Base-by-base conservation (phyloP, 2,888 invertebrate genomes). In the Eupeodes latifasciatus region DNA sequence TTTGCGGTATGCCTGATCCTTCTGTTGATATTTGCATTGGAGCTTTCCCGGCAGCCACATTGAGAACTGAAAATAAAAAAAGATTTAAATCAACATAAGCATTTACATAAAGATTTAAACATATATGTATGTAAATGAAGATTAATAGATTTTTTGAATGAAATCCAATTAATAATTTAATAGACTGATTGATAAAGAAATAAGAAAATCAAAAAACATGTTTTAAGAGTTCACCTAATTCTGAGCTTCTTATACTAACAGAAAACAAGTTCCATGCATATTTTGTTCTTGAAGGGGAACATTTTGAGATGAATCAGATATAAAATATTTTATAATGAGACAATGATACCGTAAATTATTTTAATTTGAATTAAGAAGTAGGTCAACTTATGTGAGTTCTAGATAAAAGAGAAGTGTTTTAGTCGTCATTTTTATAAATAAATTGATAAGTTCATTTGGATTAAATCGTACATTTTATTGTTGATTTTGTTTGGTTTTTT, bases 31-130 rank as follows among this genome's bases (percentile, higher is more conserved):
- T 96, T 93, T 98, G 98, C 98, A 98, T 98, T 1, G 98, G 98
- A 0, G 98, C 98, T 93, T 98, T 98, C 47, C 98, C 98, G 2
- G 98, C 98, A 0, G 98, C 98, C 82, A 98, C 98, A 94, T 98
- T 98, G 67, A 98, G 93, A 51, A 98, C 98, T 98, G 95, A 0
- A 94, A 95, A 81, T 86, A 91, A 91, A 91, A 90, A 16, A 40
- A 61, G 75, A 82, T 55, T 9, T 10, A 5, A 6, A 12, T 57
- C 62, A 34, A 67, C 14, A 67, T 36, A 40, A 40, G 40, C 5
- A 40, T 40, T 40, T 40, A 9, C 9, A 40, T 40, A 9, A 7
- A 40, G 5, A 9, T 40, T 3, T 40, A 9, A 7, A 40, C 14
- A 47, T 47, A 11, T 7, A 19, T n/a, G n/a, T n/a, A n/a, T n/a